Evolutionary conservation across 2,797 vertebrate species (phyloP).

Genomic region (Aulostomus chinensis): DNA sequence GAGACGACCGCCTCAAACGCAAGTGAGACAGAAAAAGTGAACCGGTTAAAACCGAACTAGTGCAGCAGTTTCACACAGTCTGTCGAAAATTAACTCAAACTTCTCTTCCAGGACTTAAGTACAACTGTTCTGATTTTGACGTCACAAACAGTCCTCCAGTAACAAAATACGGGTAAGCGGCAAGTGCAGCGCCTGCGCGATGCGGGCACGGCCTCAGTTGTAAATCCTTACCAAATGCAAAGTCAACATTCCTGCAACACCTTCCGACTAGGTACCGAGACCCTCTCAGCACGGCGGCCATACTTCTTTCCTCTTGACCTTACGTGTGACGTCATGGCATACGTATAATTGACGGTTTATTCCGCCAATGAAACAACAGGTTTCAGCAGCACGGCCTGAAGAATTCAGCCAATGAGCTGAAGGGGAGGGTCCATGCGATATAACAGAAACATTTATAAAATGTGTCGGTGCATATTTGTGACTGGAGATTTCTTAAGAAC

Average conservation of each 20-base stretch:
- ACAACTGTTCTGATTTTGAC: slow-evolving; percentile 1
- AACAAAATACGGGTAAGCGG: neutral
- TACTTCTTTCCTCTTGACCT: slow-evolving; percentile 79
- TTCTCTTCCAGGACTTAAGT: slow-evolving; percentile 18
- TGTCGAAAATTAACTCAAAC: slow-evolving; percentile 17
- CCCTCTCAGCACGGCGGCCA: slow-evolving; percentile 81
- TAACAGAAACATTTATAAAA: neutral
- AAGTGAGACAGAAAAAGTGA: neutral
- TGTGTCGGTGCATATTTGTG: neutral
- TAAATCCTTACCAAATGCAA: slow-evolving; percentile 71
- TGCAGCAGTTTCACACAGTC: too few relatives aligned
- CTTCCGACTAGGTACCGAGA: slow-evolving; percentile 71
- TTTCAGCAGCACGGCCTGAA: neutral
- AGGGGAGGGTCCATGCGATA: neutral
- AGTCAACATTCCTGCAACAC: slow-evolving; percentile 72
- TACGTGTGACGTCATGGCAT: slow-evolving; percentile 37
- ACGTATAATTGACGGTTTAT: slow-evolving; percentile 11
- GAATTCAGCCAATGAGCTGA: slow-evolving; percentile 41
- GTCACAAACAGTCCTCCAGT: neutral
- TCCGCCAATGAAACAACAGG: slow-evolving; percentile 54
- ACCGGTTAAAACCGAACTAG: slow-evolving; percentile 21
- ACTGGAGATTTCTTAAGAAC: neutral
- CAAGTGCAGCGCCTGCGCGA: neutral
- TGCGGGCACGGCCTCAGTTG: neutral
- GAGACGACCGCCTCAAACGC: neutral